phyloP scores from a whole-genome alignment of 2,888 invertebrate species.

The Spisula subtruncata region DNA sequence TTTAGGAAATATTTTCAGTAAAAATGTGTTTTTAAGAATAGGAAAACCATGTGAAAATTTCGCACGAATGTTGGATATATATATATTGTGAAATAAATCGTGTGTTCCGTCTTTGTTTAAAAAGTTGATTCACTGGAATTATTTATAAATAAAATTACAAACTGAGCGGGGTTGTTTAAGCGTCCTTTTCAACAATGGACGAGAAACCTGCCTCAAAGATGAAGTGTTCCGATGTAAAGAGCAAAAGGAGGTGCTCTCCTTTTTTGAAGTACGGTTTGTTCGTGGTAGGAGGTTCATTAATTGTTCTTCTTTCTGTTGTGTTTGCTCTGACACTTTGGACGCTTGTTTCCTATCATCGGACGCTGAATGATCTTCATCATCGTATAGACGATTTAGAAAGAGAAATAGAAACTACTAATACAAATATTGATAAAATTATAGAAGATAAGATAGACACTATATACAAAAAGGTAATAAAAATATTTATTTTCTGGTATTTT shows the following conservation, averaged over 20 bases:
- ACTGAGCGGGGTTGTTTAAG: neutral
- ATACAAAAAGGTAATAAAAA: slow-evolving; percentile 61
- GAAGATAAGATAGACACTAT: slow-evolving; percentile 53
- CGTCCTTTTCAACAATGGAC: slow-evolving; percentile 38
- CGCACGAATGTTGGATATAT: slow-evolving; percentile 28
- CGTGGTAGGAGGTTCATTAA: slow-evolving; percentile 49
- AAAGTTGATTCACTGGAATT: slow-evolving; percentile 24
- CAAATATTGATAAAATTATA: slow-evolving; percentile 60
- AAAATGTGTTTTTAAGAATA: slow-evolving; percentile 42
- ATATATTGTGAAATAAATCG: slow-evolving; percentile 11
- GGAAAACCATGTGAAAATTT: slow-evolving; percentile 41
- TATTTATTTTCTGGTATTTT: too few relatives aligned
- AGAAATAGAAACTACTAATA: slow-evolving; percentile 53
- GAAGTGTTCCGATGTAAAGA: neutral
- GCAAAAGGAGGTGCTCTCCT: slow-evolving; percentile 35
- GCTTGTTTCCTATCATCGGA: slow-evolving; percentile 62
- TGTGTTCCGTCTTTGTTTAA: slow-evolving; percentile 23
- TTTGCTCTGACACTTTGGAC: slow-evolving; percentile 63
- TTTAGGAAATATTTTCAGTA: slow-evolving; percentile 21
- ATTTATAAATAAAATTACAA: neutral
- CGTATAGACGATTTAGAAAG: slow-evolving; percentile 61
- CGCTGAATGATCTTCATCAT: slow-evolving; percentile 56
- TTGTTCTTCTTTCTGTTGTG: slow-evolving; percentile 57
- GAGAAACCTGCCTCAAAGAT: slow-evolving; percentile 31
- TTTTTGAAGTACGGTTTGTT: slow-evolving; percentile 58